Evolutionary conservation across 2,888 invertebrate species (phyloP).

Genomic region (Bellardia bayeri): DNA sequence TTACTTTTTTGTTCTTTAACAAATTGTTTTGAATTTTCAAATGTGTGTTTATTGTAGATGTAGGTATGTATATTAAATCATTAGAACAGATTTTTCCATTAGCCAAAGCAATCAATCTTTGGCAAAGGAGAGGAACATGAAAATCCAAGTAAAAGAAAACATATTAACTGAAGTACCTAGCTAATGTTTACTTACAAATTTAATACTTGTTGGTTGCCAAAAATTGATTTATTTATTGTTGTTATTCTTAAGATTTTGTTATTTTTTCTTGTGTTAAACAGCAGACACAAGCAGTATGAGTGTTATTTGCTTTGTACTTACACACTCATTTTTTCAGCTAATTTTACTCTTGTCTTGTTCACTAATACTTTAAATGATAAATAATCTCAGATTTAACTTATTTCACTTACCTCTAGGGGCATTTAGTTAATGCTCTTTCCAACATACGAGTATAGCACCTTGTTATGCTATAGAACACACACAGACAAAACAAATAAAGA

Average conservation of each 20-base stretch:
- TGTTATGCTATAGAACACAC: not conserved
- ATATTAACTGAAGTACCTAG: conserved; percentile 55
- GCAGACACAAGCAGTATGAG: not conserved
- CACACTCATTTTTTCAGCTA: not conserved
- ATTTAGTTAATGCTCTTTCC: not conserved
- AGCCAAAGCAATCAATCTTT: conserved; percentile 74
- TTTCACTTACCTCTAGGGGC: not conserved
- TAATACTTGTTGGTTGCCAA: conserved; percentile 35
- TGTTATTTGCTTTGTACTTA: not conserved
- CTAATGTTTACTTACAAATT: conserved; percentile 49
- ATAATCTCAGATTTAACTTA: conserved; percentile 7
- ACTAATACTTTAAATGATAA: conserved; percentile 1
- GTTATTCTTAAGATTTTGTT: not conserved
- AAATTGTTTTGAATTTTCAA: conserved; percentile 56
- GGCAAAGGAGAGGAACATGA: not conserved
- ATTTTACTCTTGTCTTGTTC: not conserved
- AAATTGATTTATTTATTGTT: not conserved
- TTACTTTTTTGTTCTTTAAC: conserved; percentile 42
- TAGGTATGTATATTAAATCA: conserved; percentile 45
- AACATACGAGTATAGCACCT: not conserved
- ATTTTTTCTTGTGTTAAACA: not conserved
- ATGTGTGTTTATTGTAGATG: not conserved
- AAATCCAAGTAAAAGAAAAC: conserved; percentile 46
- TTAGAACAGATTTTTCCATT: conserved; percentile 73
- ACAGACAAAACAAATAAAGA: not conserved